phyloP scores from a whole-genome alignment of 1,140 invertebrate genomes.

The Plectrocnemia conspersa region DNA sequence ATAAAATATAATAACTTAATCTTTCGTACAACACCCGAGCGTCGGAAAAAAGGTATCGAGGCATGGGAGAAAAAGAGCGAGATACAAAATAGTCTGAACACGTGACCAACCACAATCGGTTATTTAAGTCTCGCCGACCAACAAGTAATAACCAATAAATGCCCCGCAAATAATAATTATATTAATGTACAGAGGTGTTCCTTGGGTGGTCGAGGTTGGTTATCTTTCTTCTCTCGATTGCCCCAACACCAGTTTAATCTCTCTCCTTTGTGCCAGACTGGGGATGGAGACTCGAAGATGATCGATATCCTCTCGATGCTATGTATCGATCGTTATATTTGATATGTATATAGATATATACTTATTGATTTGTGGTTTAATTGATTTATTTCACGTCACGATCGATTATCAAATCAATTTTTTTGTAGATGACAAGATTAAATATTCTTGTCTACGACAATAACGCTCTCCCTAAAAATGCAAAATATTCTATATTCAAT shows the following conservation, averaged over 20 bases:
- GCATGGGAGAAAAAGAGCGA: conserved; percentile 4
- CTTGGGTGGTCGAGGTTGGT: conserved; percentile 20
- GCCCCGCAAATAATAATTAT: conserved; percentile 35
- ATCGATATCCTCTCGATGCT: no score
- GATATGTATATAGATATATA: no score
- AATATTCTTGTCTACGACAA: no score
- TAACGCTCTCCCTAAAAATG: no score
- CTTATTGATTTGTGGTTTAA: no score
- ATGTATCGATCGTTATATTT: no score
- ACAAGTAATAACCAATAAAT: conserved; percentile 34
- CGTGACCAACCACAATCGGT: conserved; percentile 33
- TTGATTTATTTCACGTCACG: no score
- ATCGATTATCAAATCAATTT: no score
- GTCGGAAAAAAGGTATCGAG: neutral
- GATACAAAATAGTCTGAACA: conserved; percentile 31
- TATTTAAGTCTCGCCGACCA: conserved; percentile 23
- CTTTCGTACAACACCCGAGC: conserved; percentile 3
- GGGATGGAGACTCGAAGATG: no score
- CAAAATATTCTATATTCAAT: no score
- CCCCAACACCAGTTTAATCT: neutral
- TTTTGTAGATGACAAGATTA: no score
- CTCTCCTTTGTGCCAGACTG: no score
- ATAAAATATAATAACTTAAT: conserved; percentile 23
- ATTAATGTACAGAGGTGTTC: conserved; percentile 28
- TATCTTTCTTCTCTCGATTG: neutral